A percentile compares a stretch with the other conserved stretches of the same genome.
phyloP scores from a whole-genome alignment of 2,113 vertebrate species.

The Dromas ardeola region DNA sequence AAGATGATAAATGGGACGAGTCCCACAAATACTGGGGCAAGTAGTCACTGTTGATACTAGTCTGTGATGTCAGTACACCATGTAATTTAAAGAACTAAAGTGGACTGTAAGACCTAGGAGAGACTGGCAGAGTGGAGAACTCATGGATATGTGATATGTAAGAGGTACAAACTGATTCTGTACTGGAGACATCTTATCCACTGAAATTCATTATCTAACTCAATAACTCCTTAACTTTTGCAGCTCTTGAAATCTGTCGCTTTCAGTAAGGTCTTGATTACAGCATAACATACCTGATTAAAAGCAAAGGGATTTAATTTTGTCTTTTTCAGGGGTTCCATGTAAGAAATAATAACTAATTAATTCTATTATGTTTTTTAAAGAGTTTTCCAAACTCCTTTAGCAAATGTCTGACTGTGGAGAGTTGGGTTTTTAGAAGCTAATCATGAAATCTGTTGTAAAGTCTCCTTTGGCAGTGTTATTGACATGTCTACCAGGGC shows the following conservation, averaged over 20 bases:
- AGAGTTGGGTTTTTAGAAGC: background rate
- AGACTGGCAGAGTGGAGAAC: background rate
- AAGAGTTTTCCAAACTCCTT: background rate
- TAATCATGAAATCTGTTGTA: background rate
- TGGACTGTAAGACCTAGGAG: background rate
- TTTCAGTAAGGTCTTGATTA: background rate
- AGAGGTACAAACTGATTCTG: background rate
- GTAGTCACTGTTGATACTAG: background rate
- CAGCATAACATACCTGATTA: background rate
- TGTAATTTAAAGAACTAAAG: background rate
- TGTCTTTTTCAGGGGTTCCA: background rate
- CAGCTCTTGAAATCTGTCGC: background rate
- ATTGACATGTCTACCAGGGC: background rate
- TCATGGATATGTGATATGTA: background rate
- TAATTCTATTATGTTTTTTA: background rate
- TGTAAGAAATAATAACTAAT: background rate
- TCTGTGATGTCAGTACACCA: accelerated
- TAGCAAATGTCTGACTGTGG: background rate
- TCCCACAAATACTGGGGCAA: background rate
- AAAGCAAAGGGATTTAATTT: background rate
- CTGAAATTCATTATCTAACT: background rate
- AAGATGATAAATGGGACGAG: background rate
- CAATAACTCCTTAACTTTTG: background rate
- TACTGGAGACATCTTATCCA: background rate
- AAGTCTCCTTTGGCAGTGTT: background rate